Evolutionary conservation across 2,113 vertebrate species (phyloP), one percentile per base, ranked within the genome.

Genomic region (Mirza zaza): DNA sequence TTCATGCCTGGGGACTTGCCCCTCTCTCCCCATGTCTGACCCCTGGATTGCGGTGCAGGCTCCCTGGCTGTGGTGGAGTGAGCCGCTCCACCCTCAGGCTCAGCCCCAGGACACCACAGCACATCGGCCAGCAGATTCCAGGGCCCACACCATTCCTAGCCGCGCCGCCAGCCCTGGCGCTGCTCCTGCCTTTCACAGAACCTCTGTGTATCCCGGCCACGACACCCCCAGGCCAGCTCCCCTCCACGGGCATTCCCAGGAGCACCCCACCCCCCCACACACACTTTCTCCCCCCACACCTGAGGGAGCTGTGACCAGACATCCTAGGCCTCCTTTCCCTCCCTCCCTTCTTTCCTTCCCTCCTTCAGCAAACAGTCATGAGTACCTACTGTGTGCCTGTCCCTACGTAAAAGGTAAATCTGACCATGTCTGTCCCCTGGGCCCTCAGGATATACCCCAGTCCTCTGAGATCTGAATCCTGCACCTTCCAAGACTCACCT

Each of bases 61-160:
- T 59, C 23, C 32, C 67, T 52, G 95, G 39, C 76, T 87, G 68
- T 77, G 34, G 1, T 48, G 48, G 48, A 48, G 48, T 20, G 68
- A n/a, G 34, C 21, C 39, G 50, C 48, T 50, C 94, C 52, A 32
- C 71, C 82, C 68, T 91, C 91, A 36, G 55, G 79, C 52, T 87
- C 65, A 6, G 68, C 76, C 59, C 65, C 73, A 63, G 83, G 77
- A 86, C 68, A 79, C 83, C 92, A 55, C 15, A 0, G 42, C 23
- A 57, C 81, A 71, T 92, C 76, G 3, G 97, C 96, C 90, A 91
- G 95, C 96, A 92, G 93, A 98, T 97, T 98, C 96, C 96, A 93
- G 91, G 80, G 89, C 97, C 96, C 97, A 98, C 98, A 93, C 57
- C 93, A 95, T 97, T 97, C 94, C 89, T 48, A 5, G 32, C 48